Evolutionary conservation across 2,888 invertebrate species (phyloP), one percentile per base, ranked within the genome.

Genomic region (Colostygia pectinataria): DNA sequence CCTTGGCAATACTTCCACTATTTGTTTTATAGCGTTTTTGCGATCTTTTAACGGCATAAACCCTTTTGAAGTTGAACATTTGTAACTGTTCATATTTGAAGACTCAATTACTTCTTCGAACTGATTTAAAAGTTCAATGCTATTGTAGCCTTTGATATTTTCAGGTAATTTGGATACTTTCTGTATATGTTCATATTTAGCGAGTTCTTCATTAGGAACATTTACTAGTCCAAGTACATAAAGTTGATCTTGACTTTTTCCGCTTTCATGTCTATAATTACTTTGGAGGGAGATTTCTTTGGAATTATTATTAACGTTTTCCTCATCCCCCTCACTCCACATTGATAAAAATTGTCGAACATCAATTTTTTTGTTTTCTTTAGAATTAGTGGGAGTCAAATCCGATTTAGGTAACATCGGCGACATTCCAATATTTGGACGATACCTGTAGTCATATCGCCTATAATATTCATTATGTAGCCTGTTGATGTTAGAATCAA

Each of bases 311-410:
- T 68, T 76, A 59, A 63, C 63, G 53, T 68, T 69, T 63, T 87
- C 90, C 41, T 91, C 91, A 68, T 89, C 90, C 32, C 86, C 90
- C 71, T 91, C 91, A 81, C 83, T 90, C 91, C 91, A 91, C 82
- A 83, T 89, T 79, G 87, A 83, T 34, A 90, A 69, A 72, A 86
- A 91, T 61, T 91, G 90, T 55, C 90, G 76, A 2, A 91, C 83
- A 80, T 90, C 63, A 57, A 90, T 77, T 57, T 74, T 70, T 55
- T 82, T 82, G 59, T 78, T 86, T 25, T 76, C 74, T 68, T 78
- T 80, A 10, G 74, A 61, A 45, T 34, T 51, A 38, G 31, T 50
- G 59, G 59, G 27, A 58, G 63, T 70, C 42, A 59, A 36, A 40
- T 75, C 71, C 54, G 61, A 46, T 63, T 76, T 83, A 29, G 66